Conservation (phyloP, 2,113 vertebrate genomes). For the Aptenodytes forsteri region DNA sequence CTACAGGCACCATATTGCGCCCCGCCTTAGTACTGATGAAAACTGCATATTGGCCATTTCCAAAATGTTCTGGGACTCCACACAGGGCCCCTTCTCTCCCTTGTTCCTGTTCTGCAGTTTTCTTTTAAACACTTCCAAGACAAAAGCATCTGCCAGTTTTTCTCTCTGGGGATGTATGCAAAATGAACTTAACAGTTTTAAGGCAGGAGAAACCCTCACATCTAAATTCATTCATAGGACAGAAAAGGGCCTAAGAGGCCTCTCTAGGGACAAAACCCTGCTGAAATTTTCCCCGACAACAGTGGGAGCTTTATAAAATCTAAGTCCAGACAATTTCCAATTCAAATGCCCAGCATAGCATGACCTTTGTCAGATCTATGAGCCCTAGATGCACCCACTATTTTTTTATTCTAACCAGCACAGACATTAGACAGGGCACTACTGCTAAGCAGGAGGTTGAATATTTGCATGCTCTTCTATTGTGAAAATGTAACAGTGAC, state of each 20-base stretch:
- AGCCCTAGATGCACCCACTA: constrained; percentile 82
- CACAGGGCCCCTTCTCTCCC: constrained; percentile 83
- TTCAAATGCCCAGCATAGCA: constrained; percentile 94
- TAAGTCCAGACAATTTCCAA: constrained; percentile 99
- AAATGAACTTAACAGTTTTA: constrained; percentile 92
- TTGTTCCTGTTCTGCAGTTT: constrained; percentile 84
- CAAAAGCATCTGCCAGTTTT: constrained; percentile 92
- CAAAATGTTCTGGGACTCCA: constrained; percentile 92
- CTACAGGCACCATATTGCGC: constrained; percentile 96
- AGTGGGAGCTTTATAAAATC: constrained; percentile 90
- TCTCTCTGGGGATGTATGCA: constrained; percentile 87
- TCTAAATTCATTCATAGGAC: constrained; percentile 97
- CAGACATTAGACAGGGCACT: constrained; percentile 92
- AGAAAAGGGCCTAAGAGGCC: constrained; percentile 89
- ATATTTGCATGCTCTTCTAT: constrained; percentile 97
- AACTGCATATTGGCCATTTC: constrained; percentile 97
- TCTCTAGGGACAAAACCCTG: constrained; percentile 93
- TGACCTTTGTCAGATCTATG: constrained; percentile 93
- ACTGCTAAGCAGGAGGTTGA: constrained; percentile 86
- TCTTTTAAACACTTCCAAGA: constrained; percentile 90
- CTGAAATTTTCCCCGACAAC: constrained; percentile 87
- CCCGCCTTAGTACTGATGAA: constrained; percentile 97
- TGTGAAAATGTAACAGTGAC: constrained; percentile 98
- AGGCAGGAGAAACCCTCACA: constrained; percentile 91
- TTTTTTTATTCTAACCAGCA: constrained; percentile 86